Evolutionary conservation across 2,113 vertebrate genomes (phyloP).

Genomic region (Callospermophilus lateralis): DNA sequence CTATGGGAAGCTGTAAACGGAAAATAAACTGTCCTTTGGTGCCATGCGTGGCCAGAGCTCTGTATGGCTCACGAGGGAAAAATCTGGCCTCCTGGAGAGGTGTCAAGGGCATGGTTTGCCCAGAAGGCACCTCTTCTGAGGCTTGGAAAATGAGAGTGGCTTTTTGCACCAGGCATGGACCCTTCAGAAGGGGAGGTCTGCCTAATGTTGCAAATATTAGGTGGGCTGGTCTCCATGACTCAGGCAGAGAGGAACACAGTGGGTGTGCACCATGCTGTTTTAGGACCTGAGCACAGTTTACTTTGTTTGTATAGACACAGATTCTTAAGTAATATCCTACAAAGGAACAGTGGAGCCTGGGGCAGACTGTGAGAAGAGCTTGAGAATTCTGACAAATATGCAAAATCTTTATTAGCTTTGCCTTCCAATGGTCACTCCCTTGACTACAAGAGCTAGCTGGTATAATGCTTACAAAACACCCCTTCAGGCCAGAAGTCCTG

Average conservation of each 20-base stretch:
- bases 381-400: background rate
- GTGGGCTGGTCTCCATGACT: background rate
- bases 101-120: background rate
- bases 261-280: accelerated
- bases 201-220: background rate
- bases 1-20: background rate
- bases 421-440: background rate
- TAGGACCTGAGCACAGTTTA: background rate
- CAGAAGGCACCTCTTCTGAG: background rate
- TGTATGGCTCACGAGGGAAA: background rate
- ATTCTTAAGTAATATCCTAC: background rate
- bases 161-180: background rate
- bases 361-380: background rate
- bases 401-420: background rate
- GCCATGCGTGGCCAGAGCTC: background rate
- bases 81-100: background rate
- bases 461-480: background rate
- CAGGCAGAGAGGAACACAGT: background rate
- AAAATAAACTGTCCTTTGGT: background rate
- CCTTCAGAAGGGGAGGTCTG: background rate
- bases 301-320: background rate
- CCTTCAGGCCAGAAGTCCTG: background rate
- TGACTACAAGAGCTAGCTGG: background rate
- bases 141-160: background rate
- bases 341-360: background rate